Base-by-base conservation (phyloP, 2,797 vertebrate species). In the Neomorphus geoffroyi region DNA sequence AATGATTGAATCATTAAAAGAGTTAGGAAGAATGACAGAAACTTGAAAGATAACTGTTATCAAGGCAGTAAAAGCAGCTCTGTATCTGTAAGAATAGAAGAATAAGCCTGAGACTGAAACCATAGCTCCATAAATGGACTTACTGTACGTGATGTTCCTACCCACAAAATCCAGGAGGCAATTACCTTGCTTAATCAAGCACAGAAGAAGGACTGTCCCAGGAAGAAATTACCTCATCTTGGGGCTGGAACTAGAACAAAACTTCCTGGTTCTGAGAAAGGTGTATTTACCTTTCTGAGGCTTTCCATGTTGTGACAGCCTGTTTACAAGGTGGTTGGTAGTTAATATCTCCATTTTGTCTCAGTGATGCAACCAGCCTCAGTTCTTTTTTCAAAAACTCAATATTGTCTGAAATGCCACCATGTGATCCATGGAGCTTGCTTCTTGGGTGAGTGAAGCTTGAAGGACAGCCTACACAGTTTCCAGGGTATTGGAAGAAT, bases 171-270 rank as follows among this genome's bases (percentile, higher is more conserved):
- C 60, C 64, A 73, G 74, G 71, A 87, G 94, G 57, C 73, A 92
- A 95, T 95, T 96, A 94, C 88, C 88, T 95, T 71, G 39, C 56
- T 90, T 95, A 93, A 71, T 94, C 80, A 80, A 74, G 43, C 51
- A 93, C 74, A 82, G 90, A 92, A 85, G 86, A 79, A 94, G 71
- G 37, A 45, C 78, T 90, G 80, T 92, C 90, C 67, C 81, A 61
- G 90, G 90, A 92, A 96, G 71, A 89, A 96, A 92, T 95, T 92
- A 85, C 83, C 64, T 96, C 95, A 96, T 90, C 80, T 41, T 85
- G 60, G 53, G 23, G 22, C 0, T 96, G 96, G 93, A 93, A 78
- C 35, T 50, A 71, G 72, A 37, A 96, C 81, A 95, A 86, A 91
- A 70, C 72, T 94, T 80, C 13, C 56, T 48, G 41, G 45, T 61